phyloP scores from a whole-genome alignment of 2,888 invertebrate genomes.

The Dugesia japonica region DNA sequence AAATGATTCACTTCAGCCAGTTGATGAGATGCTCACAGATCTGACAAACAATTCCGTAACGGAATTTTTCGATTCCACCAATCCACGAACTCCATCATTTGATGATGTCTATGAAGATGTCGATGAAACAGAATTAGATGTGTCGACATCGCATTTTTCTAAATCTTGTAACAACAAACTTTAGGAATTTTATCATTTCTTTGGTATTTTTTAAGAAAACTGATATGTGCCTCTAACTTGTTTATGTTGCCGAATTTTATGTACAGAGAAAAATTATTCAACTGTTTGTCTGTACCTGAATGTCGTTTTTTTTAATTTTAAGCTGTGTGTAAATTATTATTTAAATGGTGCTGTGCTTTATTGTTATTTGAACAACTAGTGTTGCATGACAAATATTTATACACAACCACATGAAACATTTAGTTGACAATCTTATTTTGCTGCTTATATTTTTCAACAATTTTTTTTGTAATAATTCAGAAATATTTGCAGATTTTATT shows the following conservation, averaged over 20 bases:
- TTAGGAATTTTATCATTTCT: slow-evolving; percentile 20
- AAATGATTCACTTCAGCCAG: slow-evolving; percentile 9
- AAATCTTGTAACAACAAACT: slow-evolving; percentile 3
- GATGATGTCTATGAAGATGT: slow-evolving; percentile 3
- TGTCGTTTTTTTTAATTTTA: slow-evolving; percentile 11
- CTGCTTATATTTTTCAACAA: neutral
- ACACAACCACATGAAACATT: slow-evolving; percentile 6
- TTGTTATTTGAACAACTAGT: slow-evolving; percentile 20
- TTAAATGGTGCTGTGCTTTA: slow-evolving; percentile 20
- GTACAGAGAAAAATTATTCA: neutral
- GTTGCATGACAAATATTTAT: slow-evolving; percentile 20
- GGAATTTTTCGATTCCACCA: slow-evolving; percentile 20
- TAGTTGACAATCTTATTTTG: slow-evolving; percentile 1
- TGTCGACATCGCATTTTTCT: slow-evolving; percentile 8
- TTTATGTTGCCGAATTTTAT: slow-evolving; percentile 11
- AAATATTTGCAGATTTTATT: slow-evolving; percentile 11
- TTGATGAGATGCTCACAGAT: slow-evolving; percentile 16
- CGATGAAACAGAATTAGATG: slow-evolving; percentile 10
- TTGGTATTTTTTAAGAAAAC: neutral
- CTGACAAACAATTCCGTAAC: neutral
- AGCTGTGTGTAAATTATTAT: slow-evolving; percentile 10
- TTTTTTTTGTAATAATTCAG: slow-evolving; percentile 6
- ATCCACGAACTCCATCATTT: slow-evolving; percentile 4
- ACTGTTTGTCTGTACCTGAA: slow-evolving; percentile 10
- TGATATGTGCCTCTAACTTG: neutral